Evolutionary conservation across 2,888 invertebrate species (phyloP).

Genomic region (Diarsia brunnea): DNA sequence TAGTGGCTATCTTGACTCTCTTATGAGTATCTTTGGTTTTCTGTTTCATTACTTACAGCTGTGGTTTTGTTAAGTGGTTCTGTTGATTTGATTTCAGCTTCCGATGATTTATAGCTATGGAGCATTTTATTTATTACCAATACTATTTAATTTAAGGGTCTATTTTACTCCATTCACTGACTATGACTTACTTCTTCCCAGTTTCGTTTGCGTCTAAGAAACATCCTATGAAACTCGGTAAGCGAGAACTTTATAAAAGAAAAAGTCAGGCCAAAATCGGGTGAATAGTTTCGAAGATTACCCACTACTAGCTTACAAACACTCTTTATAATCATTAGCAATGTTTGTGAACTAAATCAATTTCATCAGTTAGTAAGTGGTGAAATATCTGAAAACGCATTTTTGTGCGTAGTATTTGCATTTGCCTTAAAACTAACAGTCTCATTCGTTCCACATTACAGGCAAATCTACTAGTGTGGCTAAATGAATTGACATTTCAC

Average conservation of each 20-base stretch:
- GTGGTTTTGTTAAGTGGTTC: neutral
- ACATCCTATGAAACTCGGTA: no score
- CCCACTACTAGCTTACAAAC: no score
- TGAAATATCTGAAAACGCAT: neutral
- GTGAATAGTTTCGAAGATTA: no score
- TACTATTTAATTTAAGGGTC: neutral
- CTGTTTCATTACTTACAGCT: neutral
- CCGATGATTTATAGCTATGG: neutral
- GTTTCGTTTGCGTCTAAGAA: no score
- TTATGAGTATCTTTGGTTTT: conserved; percentile 6
- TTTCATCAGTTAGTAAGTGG: no score
- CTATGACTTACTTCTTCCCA: no score
- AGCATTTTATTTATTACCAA: neutral
- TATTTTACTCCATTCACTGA: no score
- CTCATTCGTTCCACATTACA: neutral
- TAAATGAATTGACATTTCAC: neutral
- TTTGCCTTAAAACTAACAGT: neutral
- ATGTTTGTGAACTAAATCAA: no score
- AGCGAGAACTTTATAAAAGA: no score
- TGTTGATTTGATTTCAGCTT: conserved; percentile 12
- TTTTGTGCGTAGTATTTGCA: neutral
- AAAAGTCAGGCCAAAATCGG: no score
- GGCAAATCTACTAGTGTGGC: neutral
- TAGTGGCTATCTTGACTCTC: conserved; percentile 26
- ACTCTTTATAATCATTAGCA: no score